Evolutionary conservation across 2,888 invertebrate species (phyloP).

Genomic region (Parthenolecanium corni): DNA sequence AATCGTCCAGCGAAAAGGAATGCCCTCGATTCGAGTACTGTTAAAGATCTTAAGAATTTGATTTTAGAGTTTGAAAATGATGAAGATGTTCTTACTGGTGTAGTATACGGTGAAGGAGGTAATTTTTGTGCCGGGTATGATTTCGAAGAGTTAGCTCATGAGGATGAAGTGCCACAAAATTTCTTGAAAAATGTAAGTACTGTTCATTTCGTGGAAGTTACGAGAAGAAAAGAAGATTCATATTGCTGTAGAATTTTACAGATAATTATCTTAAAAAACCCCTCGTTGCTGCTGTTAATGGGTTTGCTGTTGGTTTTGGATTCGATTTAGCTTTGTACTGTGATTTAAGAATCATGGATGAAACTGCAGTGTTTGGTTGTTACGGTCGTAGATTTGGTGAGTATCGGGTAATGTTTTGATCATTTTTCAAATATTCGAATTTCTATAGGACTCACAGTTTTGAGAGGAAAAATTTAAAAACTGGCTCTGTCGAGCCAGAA

Average conservation of each 20-base stretch:
- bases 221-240: neutral
- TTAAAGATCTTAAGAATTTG: conserved; percentile 55
- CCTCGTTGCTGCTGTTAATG: conserved; percentile 77
- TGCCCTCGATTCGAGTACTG: conserved; percentile 61
- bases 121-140: conserved; percentile 90
- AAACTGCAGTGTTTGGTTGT: conserved; percentile 74
- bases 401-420: neutral
- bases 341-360: conserved; percentile 78
- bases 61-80: conserved; percentile 71
- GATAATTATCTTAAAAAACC: conserved; percentile 67
- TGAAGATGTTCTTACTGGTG: conserved; percentile 53
- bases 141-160: conserved; percentile 52
- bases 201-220: neutral
- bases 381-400: conserved; percentile 74
- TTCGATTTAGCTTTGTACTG: conserved; percentile 84
- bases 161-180: conserved; percentile 4
- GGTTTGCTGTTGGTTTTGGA: conserved; percentile 83
- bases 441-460: too few species aligned
- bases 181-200: conserved; percentile 16
- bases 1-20: conserved; percentile 75
- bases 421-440: neutral
- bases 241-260: conserved; percentile 47
- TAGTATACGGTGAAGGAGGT: conserved; percentile 83
- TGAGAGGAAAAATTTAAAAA: too few species aligned
- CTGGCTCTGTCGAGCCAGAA: too few species aligned